Conservation (phyloP, 2,888 invertebrate species). For the Lycophotia porphyrea region DNA sequence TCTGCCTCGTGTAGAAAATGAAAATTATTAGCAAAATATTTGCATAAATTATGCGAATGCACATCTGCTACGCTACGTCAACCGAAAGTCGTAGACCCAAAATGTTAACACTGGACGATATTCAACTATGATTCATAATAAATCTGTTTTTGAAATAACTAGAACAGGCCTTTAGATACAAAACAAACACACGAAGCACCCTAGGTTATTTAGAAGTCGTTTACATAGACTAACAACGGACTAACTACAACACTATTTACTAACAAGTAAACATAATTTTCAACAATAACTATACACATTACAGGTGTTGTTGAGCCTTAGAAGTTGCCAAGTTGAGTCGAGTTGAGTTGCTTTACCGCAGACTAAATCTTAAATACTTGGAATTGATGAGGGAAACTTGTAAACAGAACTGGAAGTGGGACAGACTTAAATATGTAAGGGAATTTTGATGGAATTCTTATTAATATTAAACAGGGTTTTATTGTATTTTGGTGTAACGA, state of each 20-base stretch:
- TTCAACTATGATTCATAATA: background rate
- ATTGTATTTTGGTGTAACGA: constrained; percentile 14
- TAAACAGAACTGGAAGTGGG: constrained; percentile 35
- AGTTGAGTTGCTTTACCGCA: constrained; percentile 24
- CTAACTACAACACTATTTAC: constrained; percentile 12
- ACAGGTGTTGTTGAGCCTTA: constrained; percentile 48
- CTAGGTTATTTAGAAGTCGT: constrained; percentile 14
- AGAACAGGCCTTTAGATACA: background rate
- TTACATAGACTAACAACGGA: constrained; percentile 1
- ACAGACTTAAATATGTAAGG: constrained; percentile 38
- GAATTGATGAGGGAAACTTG: constrained; percentile 59
- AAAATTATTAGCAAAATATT: too few relatives aligned
- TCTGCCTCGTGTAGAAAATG: too few relatives aligned
- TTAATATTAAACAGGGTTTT: constrained; percentile 30
- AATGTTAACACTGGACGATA: background rate
- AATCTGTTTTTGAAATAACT: background rate
- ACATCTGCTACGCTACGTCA: background rate
- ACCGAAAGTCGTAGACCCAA: constrained; percentile 7
- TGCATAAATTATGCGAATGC: too few relatives aligned
- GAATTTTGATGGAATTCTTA: constrained; percentile 28
- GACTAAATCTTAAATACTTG: constrained; percentile 57
- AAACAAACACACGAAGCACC: constrained; percentile 3
- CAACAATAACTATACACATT: constrained; percentile 37
- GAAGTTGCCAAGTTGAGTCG: constrained; percentile 41
- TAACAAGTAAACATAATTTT: constrained; percentile 34